A percentile compares a stretch with the other conserved stretches of the same genome.
Evolutionary conservation across 2,888 invertebrate genomes (phyloP).

Genomic region (Eristalinus sepulchralis): DNA sequence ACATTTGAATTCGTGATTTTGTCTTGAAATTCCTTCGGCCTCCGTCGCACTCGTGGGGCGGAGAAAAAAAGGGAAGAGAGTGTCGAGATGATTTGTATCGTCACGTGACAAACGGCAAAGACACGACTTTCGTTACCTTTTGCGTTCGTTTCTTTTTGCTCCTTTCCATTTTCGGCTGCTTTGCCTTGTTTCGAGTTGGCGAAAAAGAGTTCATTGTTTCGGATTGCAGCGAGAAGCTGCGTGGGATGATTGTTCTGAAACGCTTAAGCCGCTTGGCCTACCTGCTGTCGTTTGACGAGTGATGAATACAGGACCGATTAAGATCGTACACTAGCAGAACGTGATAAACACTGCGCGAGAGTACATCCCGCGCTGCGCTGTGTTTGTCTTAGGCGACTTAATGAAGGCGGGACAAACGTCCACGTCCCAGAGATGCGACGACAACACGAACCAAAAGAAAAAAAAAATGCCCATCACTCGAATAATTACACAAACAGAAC

Average conservation of each 20-base stretch:
- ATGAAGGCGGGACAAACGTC: slow-evolving; percentile 5
- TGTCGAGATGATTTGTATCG: slow-evolving; percentile 80
- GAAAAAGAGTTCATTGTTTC: slow-evolving; percentile 57
- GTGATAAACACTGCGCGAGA: background rate
- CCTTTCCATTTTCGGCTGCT: background rate
- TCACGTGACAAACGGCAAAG: slow-evolving; percentile 80
- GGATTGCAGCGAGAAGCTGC: slow-evolving; percentile 12
- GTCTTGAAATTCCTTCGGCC: slow-evolving; percentile 50
- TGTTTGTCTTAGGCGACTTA: background rate
- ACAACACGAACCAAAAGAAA: too few species aligned
- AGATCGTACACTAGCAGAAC: slow-evolving; percentile 16
- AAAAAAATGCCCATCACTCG: slow-evolving; percentile 21
- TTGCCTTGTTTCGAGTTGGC: background rate
- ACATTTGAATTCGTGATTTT: slow-evolving; percentile 68
- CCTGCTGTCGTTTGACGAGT: slow-evolving; percentile 25
- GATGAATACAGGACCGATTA: slow-evolving; percentile 28
- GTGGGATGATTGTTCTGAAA: slow-evolving; percentile 53
- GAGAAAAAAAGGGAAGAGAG: slow-evolving; percentile 61
- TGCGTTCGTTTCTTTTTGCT: slow-evolving; percentile 9
- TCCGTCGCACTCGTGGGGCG: background rate
- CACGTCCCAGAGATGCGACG: background rate
- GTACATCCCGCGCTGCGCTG: background rate
- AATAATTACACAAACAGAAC: slow-evolving; percentile 25
- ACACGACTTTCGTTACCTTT: slow-evolving; percentile 76
- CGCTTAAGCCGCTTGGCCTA: slow-evolving; percentile 13